These are phyloP conservation scores for Aporophyla lueneburgensis DNA, from an alignment of 2,888 invertebrate species.

Conservation along the genomic window DNA sequence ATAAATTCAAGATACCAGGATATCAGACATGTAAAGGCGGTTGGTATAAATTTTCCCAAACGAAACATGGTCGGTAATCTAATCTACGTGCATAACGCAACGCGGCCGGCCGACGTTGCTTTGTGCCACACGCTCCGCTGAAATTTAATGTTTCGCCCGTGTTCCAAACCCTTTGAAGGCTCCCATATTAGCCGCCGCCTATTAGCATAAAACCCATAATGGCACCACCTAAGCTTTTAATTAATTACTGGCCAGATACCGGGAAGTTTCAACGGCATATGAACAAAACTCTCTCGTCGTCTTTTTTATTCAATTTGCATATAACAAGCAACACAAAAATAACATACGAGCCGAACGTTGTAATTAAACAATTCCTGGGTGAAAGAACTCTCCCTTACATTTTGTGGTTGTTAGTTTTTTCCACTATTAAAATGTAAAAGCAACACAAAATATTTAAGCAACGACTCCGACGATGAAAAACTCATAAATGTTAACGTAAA, in stretches of 20 bases:
- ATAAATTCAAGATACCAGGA: slow-evolving; percentile 43
- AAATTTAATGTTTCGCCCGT: slow-evolving; percentile 84
- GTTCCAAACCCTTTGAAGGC: slow-evolving; percentile 83
- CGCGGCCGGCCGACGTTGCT: slow-evolving; percentile 70
- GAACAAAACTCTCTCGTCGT: slow-evolving; percentile 69
- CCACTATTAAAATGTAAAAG: slow-evolving; percentile 65
- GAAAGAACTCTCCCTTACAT: slow-evolving; percentile 55
- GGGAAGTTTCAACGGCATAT: slow-evolving; percentile 75
- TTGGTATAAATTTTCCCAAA: slow-evolving; percentile 56
- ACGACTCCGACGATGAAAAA: slow-evolving; percentile 74
- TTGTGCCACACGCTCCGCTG: slow-evolving; percentile 78
- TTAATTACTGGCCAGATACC: slow-evolving; percentile 86
- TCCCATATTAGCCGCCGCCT: slow-evolving; percentile 84
- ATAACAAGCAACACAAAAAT: slow-evolving; percentile 69
- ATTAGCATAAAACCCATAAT: slow-evolving; percentile 89
- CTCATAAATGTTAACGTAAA: slow-evolving; percentile 87
- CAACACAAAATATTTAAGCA: slow-evolving; percentile 63
- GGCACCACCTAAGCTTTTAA: slow-evolving; percentile 86
- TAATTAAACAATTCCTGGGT: slow-evolving; percentile 73
- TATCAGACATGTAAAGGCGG: slow-evolving; percentile 53
- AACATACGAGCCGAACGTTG: slow-evolving; percentile 49
- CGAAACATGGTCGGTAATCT: slow-evolving; percentile 75
- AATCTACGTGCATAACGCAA: slow-evolving; percentile 73
- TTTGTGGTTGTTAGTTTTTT: slow-evolving; percentile 59
- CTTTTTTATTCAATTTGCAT: slow-evolving; percentile 79